Evolutionary conservation across 2,113 vertebrate genomes (phyloP), one percentile per base, ranked within the genome.

Genomic region (Megalops atlanticus): DNA sequence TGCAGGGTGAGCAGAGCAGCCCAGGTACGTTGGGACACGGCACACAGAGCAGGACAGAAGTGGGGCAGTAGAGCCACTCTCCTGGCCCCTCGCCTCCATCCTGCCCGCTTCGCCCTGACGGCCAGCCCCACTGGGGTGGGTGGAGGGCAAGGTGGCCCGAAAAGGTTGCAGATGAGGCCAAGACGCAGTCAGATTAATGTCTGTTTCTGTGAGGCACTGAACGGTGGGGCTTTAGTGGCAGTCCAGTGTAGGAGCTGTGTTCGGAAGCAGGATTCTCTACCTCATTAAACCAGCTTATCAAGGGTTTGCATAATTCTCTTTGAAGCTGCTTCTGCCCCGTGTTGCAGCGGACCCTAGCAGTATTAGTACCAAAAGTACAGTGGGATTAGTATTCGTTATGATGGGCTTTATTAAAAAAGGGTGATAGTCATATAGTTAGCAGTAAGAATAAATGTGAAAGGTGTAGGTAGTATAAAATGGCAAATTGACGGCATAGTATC

Each of bases 281-380:
- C 83, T 90, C 86, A 85, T 89, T 89, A 86, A 86, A 87, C 87
- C 84, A 87, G 86, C 86, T 86, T 80, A 83, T 81, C 33, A 36
- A 7, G 74, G 80, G 71, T 87, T 85, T 82, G 75, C 74, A 38
- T 74, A 84, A 64, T 68, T 64, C 54, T 77, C 35, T 76, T 69
- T 49, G 68, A 80, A 54, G 11, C 43, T n/a, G 33, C 38, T 31
- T 69, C 1, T 78, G n/a, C n/a, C 35, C 27, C 24, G 18, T 5
- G 40, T 36, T 70, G 36, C 77, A 38, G 77, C 15, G n/a, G 76
- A 45, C 3, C 2, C 16, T 31, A 27, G 31, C 3, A 69, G 27
- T 3, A 35, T 31, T n/a, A 76, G 43, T 35, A 41, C 21, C 3
- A 18, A 39, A 79, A 52, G 49, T 52, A 47, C 39, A 10, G 72